These are phyloP conservation scores for Esox lucius DNA, from an alignment of 2,797 vertebrate species.

Conservation along the genomic window DNA sequence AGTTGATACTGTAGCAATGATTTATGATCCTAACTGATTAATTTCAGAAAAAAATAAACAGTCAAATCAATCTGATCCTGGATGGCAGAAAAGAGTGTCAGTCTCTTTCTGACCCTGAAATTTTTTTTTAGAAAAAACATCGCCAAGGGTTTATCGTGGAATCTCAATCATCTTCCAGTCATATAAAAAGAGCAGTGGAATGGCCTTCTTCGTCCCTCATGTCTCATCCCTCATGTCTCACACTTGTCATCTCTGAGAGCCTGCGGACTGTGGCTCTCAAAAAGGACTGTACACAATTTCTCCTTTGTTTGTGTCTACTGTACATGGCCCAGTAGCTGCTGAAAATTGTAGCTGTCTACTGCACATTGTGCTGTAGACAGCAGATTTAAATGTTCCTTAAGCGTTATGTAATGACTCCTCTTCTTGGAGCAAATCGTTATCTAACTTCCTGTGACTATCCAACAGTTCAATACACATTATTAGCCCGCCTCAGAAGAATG, in stretches of 20 bases:
- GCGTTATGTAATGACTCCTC: not conserved
- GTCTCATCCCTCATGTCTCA: not conserved
- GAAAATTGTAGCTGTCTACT: too few relatives aligned
- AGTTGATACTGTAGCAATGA: not conserved
- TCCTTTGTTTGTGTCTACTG: not conserved
- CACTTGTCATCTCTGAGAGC: not conserved
- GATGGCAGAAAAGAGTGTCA: too few relatives aligned
- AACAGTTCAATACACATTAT: not conserved
- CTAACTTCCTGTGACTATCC: not conserved
- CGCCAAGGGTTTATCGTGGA: slow-evolving; percentile 11
- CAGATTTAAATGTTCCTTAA: not conserved
- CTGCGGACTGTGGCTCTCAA: not conserved
- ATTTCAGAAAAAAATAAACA: too few relatives aligned
- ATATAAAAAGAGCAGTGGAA: slow-evolving; percentile 24
- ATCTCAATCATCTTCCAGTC: slow-evolving; percentile 18
- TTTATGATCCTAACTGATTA: too few relatives aligned
- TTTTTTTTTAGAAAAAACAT: not conserved
- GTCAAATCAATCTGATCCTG: not conserved
- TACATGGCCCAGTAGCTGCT: not conserved
- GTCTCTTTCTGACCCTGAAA: too few relatives aligned
- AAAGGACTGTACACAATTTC: not conserved
- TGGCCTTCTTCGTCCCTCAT: slow-evolving; percentile 9
- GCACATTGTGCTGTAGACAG: not conserved
- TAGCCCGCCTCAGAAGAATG: too few relatives aligned
- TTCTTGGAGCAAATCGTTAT: not conserved